Percentiles rank a stretch among this genome's conserved stretches.
These are phyloP conservation scores for Micrasema minimum DNA, from an alignment of 1,140 invertebrate genomes.

Conservation along the genomic window DNA sequence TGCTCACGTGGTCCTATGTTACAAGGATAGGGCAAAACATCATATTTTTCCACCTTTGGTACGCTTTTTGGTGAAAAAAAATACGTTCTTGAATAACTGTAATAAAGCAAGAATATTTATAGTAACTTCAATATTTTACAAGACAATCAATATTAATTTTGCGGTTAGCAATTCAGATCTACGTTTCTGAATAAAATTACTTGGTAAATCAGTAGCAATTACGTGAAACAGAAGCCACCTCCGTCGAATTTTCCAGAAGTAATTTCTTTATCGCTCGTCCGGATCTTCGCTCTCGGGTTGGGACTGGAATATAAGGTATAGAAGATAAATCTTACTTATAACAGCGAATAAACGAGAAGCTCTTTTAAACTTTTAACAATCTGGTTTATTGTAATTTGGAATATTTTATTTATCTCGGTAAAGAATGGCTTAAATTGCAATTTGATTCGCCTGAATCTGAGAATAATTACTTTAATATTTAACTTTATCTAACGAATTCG, in stretches of 20 bases:
- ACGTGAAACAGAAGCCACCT: slow-evolving; percentile 38
- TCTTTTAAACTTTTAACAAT: neutral
- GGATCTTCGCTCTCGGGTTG: slow-evolving; percentile 15
- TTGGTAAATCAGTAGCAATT: slow-evolving; percentile 39
- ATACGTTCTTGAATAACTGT: too few relatives aligned
- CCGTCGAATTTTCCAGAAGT: slow-evolving; percentile 37
- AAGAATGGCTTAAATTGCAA: slow-evolving; percentile 3
- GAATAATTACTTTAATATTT: too few relatives aligned
- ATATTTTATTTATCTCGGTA: too few relatives aligned
- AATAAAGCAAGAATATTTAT: too few relatives aligned
- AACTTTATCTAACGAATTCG: too few relatives aligned
- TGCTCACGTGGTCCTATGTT: too few relatives aligned
- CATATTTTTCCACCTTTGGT: too few relatives aligned
- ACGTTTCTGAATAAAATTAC: slow-evolving; percentile 2
- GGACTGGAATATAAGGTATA: neutral
- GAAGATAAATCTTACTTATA: slow-evolving; percentile 29
- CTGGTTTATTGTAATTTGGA: neutral
- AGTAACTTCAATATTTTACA: too few relatives aligned
- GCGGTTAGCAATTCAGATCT: slow-evolving; percentile 9
- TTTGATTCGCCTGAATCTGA: neutral
- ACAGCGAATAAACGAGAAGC: slow-evolving; percentile 7
- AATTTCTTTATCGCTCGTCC: slow-evolving; percentile 37
- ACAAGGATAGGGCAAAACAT: too few relatives aligned
- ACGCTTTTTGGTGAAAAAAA: too few relatives aligned
- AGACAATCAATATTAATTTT: slow-evolving; percentile 17